A percentile compares a stretch with the other conserved stretches of the same genome.
phyloP scores from a whole-genome alignment of 1,140 invertebrate genomes.

The Brachionus rubens region DNA sequence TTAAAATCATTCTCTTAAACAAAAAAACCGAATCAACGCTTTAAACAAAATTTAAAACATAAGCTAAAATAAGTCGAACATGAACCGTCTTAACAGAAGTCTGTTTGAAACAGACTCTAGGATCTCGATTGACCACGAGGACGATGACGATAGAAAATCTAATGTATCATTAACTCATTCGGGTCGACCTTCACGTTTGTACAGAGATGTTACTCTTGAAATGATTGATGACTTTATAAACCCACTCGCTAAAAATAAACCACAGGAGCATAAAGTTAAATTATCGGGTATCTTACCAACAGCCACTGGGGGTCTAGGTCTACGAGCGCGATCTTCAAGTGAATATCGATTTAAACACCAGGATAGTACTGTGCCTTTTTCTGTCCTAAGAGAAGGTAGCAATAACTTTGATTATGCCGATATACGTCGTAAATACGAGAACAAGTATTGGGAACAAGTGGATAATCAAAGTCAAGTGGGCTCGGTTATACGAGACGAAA shows the following conservation, averaged over 20 bases:
- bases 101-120: too few relatives aligned
- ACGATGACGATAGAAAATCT: too few relatives aligned
- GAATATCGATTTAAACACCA: neutral
- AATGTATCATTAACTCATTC: too few relatives aligned
- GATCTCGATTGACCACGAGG: too few relatives aligned
- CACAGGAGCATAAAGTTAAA: neutral
- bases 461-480: slow-evolving; percentile 10
- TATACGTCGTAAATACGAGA: neutral
- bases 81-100: too few relatives aligned
- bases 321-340: neutral
- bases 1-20: too few relatives aligned
- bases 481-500: neutral
- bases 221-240: slow-evolving; percentile 37
- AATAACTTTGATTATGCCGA: slow-evolving; percentile 20
- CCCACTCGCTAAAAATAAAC: neutral
- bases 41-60: too few relatives aligned
- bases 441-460: neutral
- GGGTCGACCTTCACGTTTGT: neutral
- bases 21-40: too few relatives aligned
- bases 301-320: neutral
- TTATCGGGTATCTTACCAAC: neutral
- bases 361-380: neutral
- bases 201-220: slow-evolving; percentile 38
- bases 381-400: neutral
- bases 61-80: too few relatives aligned